Percentiles rank a stretch among this genome's conserved stretches.
phyloP scores from a whole-genome alignment of 2,797 vertebrate species.

The Gadopsis marmoratus region DNA sequence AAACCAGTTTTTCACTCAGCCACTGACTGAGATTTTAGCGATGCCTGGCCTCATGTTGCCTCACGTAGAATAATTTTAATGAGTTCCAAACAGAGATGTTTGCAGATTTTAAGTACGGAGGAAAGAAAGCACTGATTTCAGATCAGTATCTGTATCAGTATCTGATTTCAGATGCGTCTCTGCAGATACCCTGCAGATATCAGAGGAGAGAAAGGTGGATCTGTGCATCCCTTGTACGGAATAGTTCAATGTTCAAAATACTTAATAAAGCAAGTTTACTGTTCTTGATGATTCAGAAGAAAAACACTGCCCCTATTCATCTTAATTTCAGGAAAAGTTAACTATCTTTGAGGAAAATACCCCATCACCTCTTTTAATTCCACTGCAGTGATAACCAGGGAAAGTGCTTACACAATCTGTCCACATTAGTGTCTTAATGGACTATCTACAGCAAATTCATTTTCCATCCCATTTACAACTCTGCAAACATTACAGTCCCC shows the following conservation, averaged over 20 bases:
- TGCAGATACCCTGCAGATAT: background rate
- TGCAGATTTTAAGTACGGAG: too few species aligned
- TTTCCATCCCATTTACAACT: constrained; percentile 42
- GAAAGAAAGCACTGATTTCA: background rate
- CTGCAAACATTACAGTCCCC: constrained; percentile 30
- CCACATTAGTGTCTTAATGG: constrained; percentile 37
- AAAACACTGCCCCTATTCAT: background rate
- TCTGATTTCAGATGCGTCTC: too few species aligned
- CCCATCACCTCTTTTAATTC: constrained; percentile 20
- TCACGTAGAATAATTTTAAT: background rate
- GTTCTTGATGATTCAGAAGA: background rate
- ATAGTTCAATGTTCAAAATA: background rate
- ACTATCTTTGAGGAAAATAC: background rate
- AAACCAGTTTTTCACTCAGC: background rate
- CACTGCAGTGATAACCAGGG: constrained; percentile 1
- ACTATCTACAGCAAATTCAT: constrained; percentile 19
- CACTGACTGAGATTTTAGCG: background rate
- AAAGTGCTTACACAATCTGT: constrained; percentile 31
- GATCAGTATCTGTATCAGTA: too few species aligned
- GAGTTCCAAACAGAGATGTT: background rate
- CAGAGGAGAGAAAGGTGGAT: background rate
- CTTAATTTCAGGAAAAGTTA: background rate
- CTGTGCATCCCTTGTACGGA: background rate
- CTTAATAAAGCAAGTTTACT: background rate
- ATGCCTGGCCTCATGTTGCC: background rate